Conservation (phyloP, 1,140 invertebrate species). For the Spodoptera frugiperda region DNA sequence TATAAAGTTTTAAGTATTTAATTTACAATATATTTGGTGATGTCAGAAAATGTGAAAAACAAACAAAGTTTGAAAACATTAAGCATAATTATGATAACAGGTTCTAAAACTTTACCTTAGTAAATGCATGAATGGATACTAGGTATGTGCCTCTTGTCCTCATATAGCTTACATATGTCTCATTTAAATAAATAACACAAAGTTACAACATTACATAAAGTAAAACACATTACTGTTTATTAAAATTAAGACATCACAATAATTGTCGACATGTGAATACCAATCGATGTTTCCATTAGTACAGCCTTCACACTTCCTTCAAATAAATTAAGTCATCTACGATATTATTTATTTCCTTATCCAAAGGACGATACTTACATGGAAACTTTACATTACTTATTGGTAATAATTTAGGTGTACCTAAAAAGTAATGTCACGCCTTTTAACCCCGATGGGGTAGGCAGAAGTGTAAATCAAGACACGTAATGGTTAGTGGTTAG, state of each 20-base stretch:
- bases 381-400: neutral
- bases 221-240: neutral
- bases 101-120: no score
- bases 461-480: no score
- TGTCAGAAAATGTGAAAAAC: no score
- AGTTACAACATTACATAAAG: neutral
- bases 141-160: no score
- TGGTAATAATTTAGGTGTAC: neutral
- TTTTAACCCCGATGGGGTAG: no score
- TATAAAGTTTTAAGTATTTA: no score
- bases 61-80: no score
- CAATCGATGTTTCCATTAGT: constrained; percentile 10
- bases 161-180: no score
- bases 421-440: no score
- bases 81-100: no score
- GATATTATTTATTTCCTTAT: neutral
- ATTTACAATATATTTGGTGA: neutral
- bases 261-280: neutral
- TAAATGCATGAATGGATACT: no score
- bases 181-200: neutral
- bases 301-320: neutral
- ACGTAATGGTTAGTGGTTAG: no score
- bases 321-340: neutral
- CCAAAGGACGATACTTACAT: neutral
- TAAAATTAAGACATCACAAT: neutral